A percentile compares a stretch with the other conserved stretches of the same genome.
Evolutionary conservation across 2,113 vertebrate genomes (phyloP).

Genomic region (Stercorarius parasiticus): DNA sequence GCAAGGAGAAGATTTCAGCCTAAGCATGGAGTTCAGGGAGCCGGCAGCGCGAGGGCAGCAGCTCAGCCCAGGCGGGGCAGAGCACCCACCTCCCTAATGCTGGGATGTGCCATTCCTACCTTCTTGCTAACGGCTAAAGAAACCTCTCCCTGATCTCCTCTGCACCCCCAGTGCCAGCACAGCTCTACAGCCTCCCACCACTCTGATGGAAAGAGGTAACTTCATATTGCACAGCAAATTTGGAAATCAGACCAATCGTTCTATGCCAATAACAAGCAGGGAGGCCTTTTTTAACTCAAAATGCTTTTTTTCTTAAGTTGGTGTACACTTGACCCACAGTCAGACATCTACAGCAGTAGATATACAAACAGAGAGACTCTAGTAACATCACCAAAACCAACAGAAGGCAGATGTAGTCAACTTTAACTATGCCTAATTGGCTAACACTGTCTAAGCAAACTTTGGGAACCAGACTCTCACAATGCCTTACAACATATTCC

Average conservation of each 20-base stretch:
- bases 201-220: background rate
- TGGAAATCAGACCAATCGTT: background rate
- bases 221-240: background rate
- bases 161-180: background rate
- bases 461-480: background rate
- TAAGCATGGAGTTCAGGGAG: rapidly evolving
- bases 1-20: background rate
- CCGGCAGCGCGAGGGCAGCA: background rate
- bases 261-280: background rate
- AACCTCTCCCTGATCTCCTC: background rate
- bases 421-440: background rate
- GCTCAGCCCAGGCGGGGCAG: background rate
- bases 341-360: background rate
- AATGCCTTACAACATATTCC: too few species aligned
- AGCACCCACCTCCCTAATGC: background rate
- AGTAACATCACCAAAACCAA: background rate
- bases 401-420: background rate
- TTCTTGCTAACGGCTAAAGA: background rate
- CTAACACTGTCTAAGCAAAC: background rate
- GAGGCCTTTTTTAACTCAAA: background rate
- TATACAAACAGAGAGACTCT: background rate
- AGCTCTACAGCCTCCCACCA: background rate
- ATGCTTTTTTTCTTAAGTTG: background rate
- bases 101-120: background rate
- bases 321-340: background rate